A percentile compares a stretch with the other conserved stretches of the same genome.
phyloP scores from a whole-genome alignment of 2,797 vertebrate species.

The Thunnus albacares region DNA sequence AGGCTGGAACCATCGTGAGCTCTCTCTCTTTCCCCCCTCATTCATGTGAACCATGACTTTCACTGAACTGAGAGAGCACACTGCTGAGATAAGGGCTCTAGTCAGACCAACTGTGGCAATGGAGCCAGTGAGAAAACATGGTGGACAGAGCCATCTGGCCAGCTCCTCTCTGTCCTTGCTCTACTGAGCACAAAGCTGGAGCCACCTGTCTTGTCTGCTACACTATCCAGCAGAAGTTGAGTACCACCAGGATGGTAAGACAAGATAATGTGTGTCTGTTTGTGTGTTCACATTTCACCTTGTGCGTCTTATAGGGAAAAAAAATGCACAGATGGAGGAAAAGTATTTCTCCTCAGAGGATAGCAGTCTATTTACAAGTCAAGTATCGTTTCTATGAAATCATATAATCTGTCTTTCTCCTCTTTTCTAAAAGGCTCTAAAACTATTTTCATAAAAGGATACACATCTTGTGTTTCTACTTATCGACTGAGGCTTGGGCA shows the following conservation, averaged over 20 bases:
- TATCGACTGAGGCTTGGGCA: conserved; percentile 69
- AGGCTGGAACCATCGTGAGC: conserved; percentile 69
- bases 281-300: conserved; percentile 36
- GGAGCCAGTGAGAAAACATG: conserved; percentile 72
- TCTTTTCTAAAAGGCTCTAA: conserved; percentile 56
- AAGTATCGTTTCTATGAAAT: conserved; percentile 31
- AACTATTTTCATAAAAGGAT: conserved; percentile 60
- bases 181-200: conserved; percentile 76
- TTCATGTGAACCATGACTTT: conserved; percentile 74
- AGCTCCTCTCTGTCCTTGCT: conserved; percentile 71
- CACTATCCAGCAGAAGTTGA: conserved; percentile 58
- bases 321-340: conserved; percentile 25
- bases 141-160: conserved; percentile 82
- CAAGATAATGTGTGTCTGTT: conserved; percentile 54
- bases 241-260: conserved; percentile 51
- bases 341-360: conserved; percentile 36
- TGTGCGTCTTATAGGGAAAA: conserved; percentile 13
- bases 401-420: conserved; percentile 30
- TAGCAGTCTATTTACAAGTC: conserved; percentile 36
- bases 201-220: conserved; percentile 75
- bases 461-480: conserved; percentile 62
- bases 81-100: conserved; percentile 78
- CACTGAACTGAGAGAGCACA: conserved; percentile 68
- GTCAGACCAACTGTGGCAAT: conserved; percentile 65
- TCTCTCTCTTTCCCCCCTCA: conserved; percentile 29